Evolutionary conservation across 2,797 vertebrate genomes (phyloP), one percentile per base, ranked within the genome.

Genomic region (Centropyge bicolor): DNA sequence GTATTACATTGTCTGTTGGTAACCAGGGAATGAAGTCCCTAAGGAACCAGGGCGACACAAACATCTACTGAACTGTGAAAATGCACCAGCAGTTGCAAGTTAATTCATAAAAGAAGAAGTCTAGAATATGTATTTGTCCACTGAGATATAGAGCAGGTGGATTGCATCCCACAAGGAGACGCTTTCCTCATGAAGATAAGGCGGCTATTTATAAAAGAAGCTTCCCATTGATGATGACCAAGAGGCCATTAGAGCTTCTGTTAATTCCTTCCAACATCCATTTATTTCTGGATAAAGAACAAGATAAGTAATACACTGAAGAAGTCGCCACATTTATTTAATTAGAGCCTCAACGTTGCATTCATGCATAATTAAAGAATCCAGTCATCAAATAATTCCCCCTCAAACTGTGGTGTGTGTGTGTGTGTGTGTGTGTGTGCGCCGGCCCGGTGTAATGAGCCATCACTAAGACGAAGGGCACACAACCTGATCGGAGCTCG

Each of bases 151-250:
- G 8, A 59, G 59, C 16, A 52, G 51, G 20, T 55, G 40, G 36
- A 78, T 69, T 31, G 71, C 46, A 41, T 78, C 20, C 41, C 59
- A 96, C 95, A 94, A 91, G 22, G 61, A 78, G 83, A 57, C 83
- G 64, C 73, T 13, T 78, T 88, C 87, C 87, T 46, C n/a, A 81
- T 78, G 13, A 90, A 79, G 78, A 85, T 67, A 86, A 69, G 14
- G 45, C 48, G 63, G 43, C 43, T 51, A 74, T 56, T 76, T 49
- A 57, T 49, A 54, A 40, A 52, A 62, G 62, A 83, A 35, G 27
- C 52, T 73, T 83, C 86, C 72, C 70, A 46, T 55, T 48, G 56
- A 75, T 78, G 66, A 80, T 75, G 67, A 89, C 60, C 65, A 80
- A 68, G 69, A 85, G 77, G 75, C 86, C 84, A 89, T 77, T 66